Evolutionary conservation across 2,113 vertebrate genomes (phyloP).

Genomic region (Pelmatolapia mariae): DNA sequence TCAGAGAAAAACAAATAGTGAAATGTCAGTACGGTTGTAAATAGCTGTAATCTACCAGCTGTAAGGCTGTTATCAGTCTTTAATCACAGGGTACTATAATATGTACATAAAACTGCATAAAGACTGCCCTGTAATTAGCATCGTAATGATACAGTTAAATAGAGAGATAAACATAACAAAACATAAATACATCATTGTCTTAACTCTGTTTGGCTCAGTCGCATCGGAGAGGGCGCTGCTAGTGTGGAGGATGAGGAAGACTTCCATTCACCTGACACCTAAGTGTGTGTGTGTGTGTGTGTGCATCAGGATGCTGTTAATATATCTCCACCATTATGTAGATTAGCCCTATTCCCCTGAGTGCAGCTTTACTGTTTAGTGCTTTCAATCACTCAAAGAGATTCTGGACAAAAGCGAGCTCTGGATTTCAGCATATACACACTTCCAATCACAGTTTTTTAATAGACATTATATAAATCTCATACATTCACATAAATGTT

Average conservation of each 20-base stretch:
- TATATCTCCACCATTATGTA: constrained; percentile 60
- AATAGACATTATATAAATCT: background rate
- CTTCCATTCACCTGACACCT: background rate
- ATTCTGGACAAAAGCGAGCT: constrained; percentile 1
- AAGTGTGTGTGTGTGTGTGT: background rate
- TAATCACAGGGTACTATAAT: background rate
- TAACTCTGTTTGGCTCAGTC: background rate
- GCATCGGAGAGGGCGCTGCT: background rate
- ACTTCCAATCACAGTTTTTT: constrained; percentile 13
- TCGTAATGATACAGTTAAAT: background rate
- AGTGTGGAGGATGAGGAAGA: background rate
- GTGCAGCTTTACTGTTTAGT: constrained; percentile 56
- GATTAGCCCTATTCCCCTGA: constrained; percentile 64
- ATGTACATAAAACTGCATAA: background rate
- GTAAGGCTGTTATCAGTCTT: background rate
- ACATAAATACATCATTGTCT: background rate
- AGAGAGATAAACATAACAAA: background rate
- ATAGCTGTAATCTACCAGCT: background rate
- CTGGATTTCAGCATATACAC: background rate
- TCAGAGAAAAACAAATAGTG: background rate
- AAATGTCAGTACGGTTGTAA: background rate
- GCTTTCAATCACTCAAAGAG: constrained; percentile 58
- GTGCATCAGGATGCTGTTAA: constrained; percentile 16
- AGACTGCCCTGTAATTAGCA: background rate
- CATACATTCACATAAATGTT: background rate